Base-by-base conservation (phyloP, 2,888 invertebrate species). In the Athripsodes cinereus region DNA sequence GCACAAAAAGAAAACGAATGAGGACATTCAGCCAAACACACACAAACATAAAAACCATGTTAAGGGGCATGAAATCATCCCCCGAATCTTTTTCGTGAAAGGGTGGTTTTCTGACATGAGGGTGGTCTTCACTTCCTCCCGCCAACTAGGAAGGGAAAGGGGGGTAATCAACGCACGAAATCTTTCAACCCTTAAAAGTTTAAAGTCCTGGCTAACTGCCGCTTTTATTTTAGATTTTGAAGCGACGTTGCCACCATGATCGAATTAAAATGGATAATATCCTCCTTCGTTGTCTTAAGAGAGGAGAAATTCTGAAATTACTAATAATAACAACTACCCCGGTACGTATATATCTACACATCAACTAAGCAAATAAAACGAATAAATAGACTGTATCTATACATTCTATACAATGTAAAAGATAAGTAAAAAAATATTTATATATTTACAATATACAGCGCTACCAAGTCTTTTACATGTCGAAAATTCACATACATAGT, bases 151-250 rank as follows among this genome's bases (percentile, higher is more conserved):
- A 63, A 61, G 64, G 63, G 59, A 53, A 57, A 64, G 64, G 62
- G 65, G 62, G 74, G 77, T 79, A 78, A 79, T 81, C 81, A 81
- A 81, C 80, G 79, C 81, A 80, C 81, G 81, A 81, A 81, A 80
- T 81, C 81, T 81, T 80, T 79, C 73, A 63, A 78, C 79, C 79
- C 78, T 79, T 79, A 78, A 81, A 81, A 81, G 80, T 81, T 81
- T 72, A 72, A 78, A 78, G 78, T 78, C 58, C 55, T 55, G 49
- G 59, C 63, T 63, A 61, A 61, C 61, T 59, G 61, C 59, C 54
- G 59, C 61, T 57, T 61, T 63, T 63, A 63, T 63, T 60, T 63
- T 52, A 51, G 54, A 63, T 63, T 60, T 63, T 52, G 47, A 51
- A 34, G 54, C 52, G 55, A 52, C 53, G 35, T 60, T 58, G 55